Evolutionary conservation across 64 coral and sea anemone genomes (phyloP), one percentile per base, ranked within the genome.

Genomic region (Dendrophyllia cribrosa): DNA sequence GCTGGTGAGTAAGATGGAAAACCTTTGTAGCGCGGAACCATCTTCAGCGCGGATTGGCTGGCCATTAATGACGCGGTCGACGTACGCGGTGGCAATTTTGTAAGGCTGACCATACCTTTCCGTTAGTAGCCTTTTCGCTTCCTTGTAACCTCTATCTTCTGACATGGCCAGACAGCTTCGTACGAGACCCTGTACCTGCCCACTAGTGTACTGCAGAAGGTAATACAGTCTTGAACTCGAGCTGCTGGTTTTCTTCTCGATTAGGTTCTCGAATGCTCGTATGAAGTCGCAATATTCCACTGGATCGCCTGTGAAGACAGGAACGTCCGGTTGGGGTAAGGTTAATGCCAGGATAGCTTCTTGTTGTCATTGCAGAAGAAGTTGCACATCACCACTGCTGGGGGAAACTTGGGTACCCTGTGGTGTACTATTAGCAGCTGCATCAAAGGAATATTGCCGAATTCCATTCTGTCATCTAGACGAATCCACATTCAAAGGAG

Each of bases 1-100:
- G 53, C 87, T 89, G 43, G 85, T 94, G 17, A 94, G 55, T 66
- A 72, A 71, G 8, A 88, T 81, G 9, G 86, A 94, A 52, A 94
- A 88, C 25, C 60, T 60, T 55, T 88, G 81, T 3, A 93, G 83
- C 12, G 67, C 81, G 8, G 47, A 8, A 13, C 81, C 82, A 75
- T 93, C 91, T 3, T 93, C 70, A 24, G 64, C 19, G n/a, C 73
- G 74, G 20, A 92, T 92, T 8, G 49, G 49, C 14, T 51, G 71
- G 6, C 70, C 81, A 23, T 87, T 51, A 46, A 87, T 63, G n/a
- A 91, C 26, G 51, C 65, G 26, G 4, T 75, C 23, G 7, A 92
- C 69, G 43, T 59, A 59, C 7, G 92, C 85, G 50, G 92, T 21
- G 20, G 76, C 76, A 0, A 94, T 82, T 20, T 81, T 13, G 49